Percentiles rank a stretch among this genome's conserved stretches.
Evolutionary conservation across 2,113 vertebrate species (phyloP).

Genomic region (Cnemophilus loriae): DNA sequence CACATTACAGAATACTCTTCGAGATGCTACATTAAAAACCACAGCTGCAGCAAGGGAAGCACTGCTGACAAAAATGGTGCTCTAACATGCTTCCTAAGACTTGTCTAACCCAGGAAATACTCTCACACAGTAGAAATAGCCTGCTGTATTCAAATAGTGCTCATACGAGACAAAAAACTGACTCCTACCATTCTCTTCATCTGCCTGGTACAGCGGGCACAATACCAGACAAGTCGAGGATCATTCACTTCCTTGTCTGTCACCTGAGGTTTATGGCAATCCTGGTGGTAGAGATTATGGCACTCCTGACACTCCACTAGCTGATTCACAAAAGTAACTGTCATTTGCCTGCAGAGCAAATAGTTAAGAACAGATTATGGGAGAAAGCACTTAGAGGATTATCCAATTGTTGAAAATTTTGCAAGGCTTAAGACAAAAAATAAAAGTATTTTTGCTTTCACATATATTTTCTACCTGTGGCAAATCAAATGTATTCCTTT

Average conservation of each 20-base stretch:
- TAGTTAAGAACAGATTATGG: slow-evolving; percentile 51
- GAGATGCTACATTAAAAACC: background rate
- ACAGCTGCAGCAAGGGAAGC: background rate
- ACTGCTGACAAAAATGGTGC: background rate
- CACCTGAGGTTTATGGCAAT: slow-evolving; percentile 97
- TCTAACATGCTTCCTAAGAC: background rate
- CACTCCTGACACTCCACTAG: slow-evolving; percentile 98
- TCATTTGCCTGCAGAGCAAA: slow-evolving; percentile 89
- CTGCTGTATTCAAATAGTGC: background rate
- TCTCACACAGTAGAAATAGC: background rate
- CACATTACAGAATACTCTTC: background rate
- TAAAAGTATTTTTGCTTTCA: background rate
- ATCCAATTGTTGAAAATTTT: slow-evolving; percentile 10
- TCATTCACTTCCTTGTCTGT: slow-evolving; percentile 98
- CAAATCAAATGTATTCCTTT: background rate
- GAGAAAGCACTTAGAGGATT: slow-evolving; percentile 33
- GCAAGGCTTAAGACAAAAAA: slow-evolving; percentile 6
- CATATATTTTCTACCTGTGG: background rate
- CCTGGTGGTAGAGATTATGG: slow-evolving; percentile 98
- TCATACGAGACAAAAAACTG: slow-evolving; percentile 4
- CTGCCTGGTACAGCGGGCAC: slow-evolving; percentile 93
- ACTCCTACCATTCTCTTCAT: slow-evolving; percentile 96
- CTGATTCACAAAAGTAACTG: slow-evolving; percentile 93
- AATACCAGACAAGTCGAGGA: slow-evolving; percentile 97
- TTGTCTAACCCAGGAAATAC: background rate